Evolutionary conservation across 2,113 vertebrate genomes (phyloP).

Genomic region (Apeltes quadracus): DNA sequence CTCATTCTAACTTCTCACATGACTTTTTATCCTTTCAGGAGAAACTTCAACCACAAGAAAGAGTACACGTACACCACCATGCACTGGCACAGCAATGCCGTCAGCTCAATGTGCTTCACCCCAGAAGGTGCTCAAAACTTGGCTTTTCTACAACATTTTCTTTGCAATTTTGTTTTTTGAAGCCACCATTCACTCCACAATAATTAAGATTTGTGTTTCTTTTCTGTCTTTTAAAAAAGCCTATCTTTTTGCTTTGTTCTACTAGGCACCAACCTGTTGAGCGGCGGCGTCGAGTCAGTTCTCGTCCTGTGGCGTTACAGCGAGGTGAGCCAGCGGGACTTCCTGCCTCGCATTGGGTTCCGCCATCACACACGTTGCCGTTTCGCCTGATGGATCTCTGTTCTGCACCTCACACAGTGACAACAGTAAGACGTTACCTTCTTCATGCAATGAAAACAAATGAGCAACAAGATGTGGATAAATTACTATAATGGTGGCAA

Average conservation of each 20-base stretch:
- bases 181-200: too few relatives aligned
- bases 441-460: neutral
- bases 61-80: slow-evolving; percentile 89
- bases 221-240: too few relatives aligned
- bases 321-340: slow-evolving; percentile 83
- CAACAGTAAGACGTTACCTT: slow-evolving; percentile 88
- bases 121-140: slow-evolving; percentile 82
- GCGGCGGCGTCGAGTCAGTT: slow-evolving; percentile 92
- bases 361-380: slow-evolving; percentile 85
- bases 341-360: slow-evolving; percentile 91
- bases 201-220: too few relatives aligned
- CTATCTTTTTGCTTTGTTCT: neutral
- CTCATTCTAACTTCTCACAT: neutral
- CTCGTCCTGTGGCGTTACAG: slow-evolving; percentile 90
- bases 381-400: slow-evolving; percentile 86
- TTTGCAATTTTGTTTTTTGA: too few relatives aligned
- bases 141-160: too few relatives aligned
- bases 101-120: slow-evolving; percentile 89
- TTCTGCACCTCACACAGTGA: slow-evolving; percentile 90
- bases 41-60: slow-evolving; percentile 88
- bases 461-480: neutral
- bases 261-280: slow-evolving; percentile 89
- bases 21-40: slow-evolving; percentile 78
- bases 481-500: neutral
- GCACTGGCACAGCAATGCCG: slow-evolving; percentile 91